phyloP scores from a whole-genome alignment of 2,888 invertebrate genomes.

The Spisula subtruncata region DNA sequence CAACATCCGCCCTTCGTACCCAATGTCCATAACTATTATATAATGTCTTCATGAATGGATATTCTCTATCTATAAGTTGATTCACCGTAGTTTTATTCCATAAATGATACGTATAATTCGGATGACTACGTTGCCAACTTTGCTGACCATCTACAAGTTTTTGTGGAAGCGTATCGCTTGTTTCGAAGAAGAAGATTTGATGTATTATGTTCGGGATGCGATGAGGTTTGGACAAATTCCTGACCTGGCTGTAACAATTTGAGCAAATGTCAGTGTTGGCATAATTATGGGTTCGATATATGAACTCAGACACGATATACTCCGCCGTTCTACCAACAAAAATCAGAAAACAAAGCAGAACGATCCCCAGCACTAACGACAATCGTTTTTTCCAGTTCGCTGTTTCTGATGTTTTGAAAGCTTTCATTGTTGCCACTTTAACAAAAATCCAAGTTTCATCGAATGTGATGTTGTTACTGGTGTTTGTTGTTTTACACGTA shows the following conservation, averaged over 20 bases:
- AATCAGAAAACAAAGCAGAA: background rate
- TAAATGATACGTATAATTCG: slow-evolving; percentile 38
- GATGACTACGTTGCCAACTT: slow-evolving; percentile 44
- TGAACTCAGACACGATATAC: slow-evolving; percentile 43
- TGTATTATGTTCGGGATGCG: slow-evolving; percentile 51
- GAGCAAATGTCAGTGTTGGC: background rate
- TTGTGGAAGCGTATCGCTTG: slow-evolving; percentile 41
- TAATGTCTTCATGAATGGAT: slow-evolving; percentile 27
- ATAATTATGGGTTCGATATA: slow-evolving; percentile 30
- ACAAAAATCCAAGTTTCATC: too few species aligned
- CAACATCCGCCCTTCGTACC: slow-evolving; percentile 55
- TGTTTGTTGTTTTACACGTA: too few species aligned
- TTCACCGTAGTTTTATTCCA: slow-evolving; percentile 56
- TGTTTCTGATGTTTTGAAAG: background rate
- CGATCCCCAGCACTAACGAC: background rate
- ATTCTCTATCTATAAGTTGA: slow-evolving; percentile 31
- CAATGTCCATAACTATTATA: slow-evolving; percentile 56
- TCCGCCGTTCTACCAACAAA: slow-evolving; percentile 35
- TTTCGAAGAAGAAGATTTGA: slow-evolving; percentile 59
- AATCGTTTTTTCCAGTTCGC: background rate
- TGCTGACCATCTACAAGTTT: slow-evolving; percentile 30
- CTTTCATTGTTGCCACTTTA: background rate
- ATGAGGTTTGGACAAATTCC: too few species aligned
- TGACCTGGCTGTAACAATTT: background rate
- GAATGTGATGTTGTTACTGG: too few species aligned